Base-by-base conservation (phyloP, 1,140 invertebrate species). In the Goniozus legneri region DNA sequence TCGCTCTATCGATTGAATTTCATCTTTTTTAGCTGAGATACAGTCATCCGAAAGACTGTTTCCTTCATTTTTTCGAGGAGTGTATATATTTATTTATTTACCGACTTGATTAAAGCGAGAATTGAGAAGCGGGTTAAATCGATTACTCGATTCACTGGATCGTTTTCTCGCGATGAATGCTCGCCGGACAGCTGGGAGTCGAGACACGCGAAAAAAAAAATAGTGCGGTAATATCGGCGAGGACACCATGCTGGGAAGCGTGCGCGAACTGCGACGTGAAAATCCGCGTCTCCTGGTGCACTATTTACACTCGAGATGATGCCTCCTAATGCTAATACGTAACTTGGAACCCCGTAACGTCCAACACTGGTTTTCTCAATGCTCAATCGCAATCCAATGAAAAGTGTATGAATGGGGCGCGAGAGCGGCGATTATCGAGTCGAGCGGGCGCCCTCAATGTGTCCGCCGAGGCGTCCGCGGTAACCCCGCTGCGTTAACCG, bases 361-460 rank as follows among this genome's bases (percentile, higher is more conserved):
- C n/a, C n/a, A n/a, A n/a, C n/a, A n/a, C n/a, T n/a, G n/a, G n/a
- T 59, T 67, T 67, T 62, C 68, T 75, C 73, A 75, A 74, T 75
- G 73, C 73, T 75, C 72, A 74, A 76, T 76, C 70, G 72, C 71
- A 73, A 76, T 76, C 73, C 72, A 76, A 76, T 76, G 73, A 76
- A 75, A 76, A 72, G 68, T 73, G 62, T 69, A 76, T 71, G 73
- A 72, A 73, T 73, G 71, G 67, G 64, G 63, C n/a, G n/a, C n/a
- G n/a, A n/a, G n/a, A n/a, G n/a, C n/a, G 62, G 64, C 73, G 73
- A 76, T 76, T 76, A 76, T 76, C 71, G 67, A 74, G 70, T 75
- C 73, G 72, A 76, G 53, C 71, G 72, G 70, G 64, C 71, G 64
- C 65, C 61, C 55, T 76, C 70, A 76, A 76, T 76, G 72, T 74